Percentiles rank a stretch among this genome's conserved stretches.
Conservation (phyloP, 2,888 invertebrate genomes). For the Caenorhabditis zanzibari region DNA sequence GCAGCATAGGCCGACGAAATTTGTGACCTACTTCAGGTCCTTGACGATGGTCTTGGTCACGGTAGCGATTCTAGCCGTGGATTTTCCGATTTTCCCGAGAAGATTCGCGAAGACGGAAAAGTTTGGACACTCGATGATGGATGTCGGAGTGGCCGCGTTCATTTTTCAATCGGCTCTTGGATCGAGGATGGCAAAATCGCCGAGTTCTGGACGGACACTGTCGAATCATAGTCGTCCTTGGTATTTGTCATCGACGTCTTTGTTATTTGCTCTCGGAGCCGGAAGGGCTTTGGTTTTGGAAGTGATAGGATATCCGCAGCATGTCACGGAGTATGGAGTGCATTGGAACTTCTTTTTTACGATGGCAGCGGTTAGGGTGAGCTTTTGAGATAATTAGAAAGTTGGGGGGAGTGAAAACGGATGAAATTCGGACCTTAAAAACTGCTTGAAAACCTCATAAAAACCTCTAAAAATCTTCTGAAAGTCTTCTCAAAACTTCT, state of each 20-base stretch:
- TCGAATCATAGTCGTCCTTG: slow-evolving; percentile 42
- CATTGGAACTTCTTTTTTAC: slow-evolving; percentile 99
- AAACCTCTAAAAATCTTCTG: too few species aligned
- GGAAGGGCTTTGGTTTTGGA: slow-evolving; percentile 84
- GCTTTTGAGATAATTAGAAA: too few species aligned
- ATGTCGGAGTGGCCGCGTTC: slow-evolving; percentile 94
- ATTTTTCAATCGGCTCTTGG: slow-evolving; percentile 89
- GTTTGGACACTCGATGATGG: slow-evolving; percentile 89
- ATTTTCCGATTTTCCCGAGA: slow-evolving; percentile 92
- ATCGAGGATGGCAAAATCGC: slow-evolving; percentile 47
- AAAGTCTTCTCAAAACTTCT: too few species aligned
- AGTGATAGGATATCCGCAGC: slow-evolving; percentile 90
- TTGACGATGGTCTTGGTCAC: slow-evolving; percentile 87
- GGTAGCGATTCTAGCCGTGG: slow-evolving; percentile 94
- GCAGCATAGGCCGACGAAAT: slow-evolving; percentile 73
- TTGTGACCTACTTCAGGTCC: slow-evolving; percentile 75
- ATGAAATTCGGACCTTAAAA: too few species aligned
- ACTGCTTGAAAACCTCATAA: too few species aligned
- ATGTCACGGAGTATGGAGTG: slow-evolving; percentile 94
- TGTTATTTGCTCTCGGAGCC: slow-evolving; percentile 85
- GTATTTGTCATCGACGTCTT: slow-evolving; percentile 73
- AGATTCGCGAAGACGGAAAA: slow-evolving; percentile 90
- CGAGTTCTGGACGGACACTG: slow-evolving; percentile 30
- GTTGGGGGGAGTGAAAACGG: too few species aligned
- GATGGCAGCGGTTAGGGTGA: slow-evolving; percentile 88